A percentile compares a stretch with the other conserved stretches of the same genome.
Conservation (phyloP, 1,140 invertebrate species). For the Thaumatotibia leucotreta region DNA sequence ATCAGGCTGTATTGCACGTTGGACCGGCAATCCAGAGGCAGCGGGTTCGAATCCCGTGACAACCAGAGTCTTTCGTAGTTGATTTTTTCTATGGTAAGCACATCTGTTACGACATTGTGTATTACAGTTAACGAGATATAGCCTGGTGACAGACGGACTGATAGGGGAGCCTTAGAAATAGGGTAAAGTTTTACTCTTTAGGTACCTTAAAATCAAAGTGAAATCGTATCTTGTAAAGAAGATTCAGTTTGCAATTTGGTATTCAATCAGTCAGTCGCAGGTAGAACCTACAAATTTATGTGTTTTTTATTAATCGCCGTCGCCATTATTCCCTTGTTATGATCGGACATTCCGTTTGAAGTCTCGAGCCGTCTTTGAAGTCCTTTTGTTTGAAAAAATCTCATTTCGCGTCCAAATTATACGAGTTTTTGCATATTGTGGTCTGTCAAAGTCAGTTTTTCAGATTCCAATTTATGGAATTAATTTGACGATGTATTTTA, state of each 20-base stretch:
- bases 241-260: conserved; percentile 31
- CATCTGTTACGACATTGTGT: no score
- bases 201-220: background rate
- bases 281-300: background rate
- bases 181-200: no score
- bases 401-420: conserved; percentile 3
- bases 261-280: conserved; percentile 31
- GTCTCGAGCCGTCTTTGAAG: background rate
- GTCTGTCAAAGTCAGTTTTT: background rate
- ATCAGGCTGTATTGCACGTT: no score
- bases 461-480: background rate
- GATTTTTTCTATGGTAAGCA: no score
- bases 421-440: background rate
- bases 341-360: conserved; percentile 1
- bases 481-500: background rate
- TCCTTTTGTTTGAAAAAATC: conserved; percentile 12
- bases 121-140: no score
- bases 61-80: no score
- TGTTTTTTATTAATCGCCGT: background rate
- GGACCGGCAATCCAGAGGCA: no score
- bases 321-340: conserved; percentile 8
- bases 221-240: conserved; percentile 20
- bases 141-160: no score
- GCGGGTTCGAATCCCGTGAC: no score
- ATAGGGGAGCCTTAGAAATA: no score